Base-by-base conservation (phyloP, 2,113 vertebrate species). In the Perognathus longimembris region DNA sequence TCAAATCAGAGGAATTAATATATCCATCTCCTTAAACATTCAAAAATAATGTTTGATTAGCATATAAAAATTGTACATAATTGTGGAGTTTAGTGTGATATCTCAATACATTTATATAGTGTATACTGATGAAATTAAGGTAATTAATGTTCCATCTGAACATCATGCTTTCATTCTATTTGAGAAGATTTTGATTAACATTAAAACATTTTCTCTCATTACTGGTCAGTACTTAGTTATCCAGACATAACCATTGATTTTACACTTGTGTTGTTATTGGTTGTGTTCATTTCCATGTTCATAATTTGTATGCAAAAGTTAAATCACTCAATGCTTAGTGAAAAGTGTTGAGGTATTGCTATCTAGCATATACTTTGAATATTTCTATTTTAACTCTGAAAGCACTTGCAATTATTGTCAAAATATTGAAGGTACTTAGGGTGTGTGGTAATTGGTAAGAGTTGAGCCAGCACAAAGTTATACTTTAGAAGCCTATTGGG, bases 331-430 rank as follows among this genome's bases (percentile, higher is more conserved):
- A 32, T 24, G 34, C 15, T 80, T 30, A 50, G 21, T 64, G 50
- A 42, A 83, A 85, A 70, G 10, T 91, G 40, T 71, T 85, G 22
- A 45, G 71, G 50, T 63, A 45, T 73, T 71, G 22, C 38, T 81
- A 42, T 64, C 9, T 61, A 57, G 34, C 38, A 84, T 7, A 64
- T 59, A 42, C 75, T 88, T 87, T 92, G 81, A 73, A 92, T 57
- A 57, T 11, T 85, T 54, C 30, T 59, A 66, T 83, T 85, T 89
- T 80, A 82, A 77, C 45, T 94, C 82, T 79, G 34, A 94, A 88
- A 86, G 18, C 28, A 88, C 7, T 79, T 88, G 57, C 1, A 85
- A 36, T 61, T 82, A 92, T 36, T 83, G n/a, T 92, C 40, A 92
- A 94, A 88, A 90, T 90, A 82, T 57, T 85, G 71, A 91, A 34